These are phyloP conservation scores for Drosophila navojoa DNA, from an alignment of 1,140 invertebrate genomes.

Conservation along the genomic window DNA sequence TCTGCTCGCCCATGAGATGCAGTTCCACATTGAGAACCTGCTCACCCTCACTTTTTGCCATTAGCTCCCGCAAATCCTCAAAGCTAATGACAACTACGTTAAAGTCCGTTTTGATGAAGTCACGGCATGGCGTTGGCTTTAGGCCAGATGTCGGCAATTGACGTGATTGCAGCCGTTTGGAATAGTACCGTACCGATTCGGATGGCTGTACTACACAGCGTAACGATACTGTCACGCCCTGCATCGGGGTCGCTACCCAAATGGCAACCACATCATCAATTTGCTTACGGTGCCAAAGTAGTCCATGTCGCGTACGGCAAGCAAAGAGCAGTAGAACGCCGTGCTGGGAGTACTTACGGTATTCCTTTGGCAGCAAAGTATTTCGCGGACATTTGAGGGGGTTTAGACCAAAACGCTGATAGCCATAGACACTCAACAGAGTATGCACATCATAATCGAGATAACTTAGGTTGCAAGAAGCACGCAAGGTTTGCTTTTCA, in stretches of 20 bases:
- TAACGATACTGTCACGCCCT: slow-evolving; percentile 31
- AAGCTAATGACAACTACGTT: slow-evolving; percentile 55
- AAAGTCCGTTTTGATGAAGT: slow-evolving; percentile 57
- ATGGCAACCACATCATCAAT: slow-evolving; percentile 51
- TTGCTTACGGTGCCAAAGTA: slow-evolving; percentile 48
- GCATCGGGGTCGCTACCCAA: slow-evolving; percentile 53
- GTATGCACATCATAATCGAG: slow-evolving; percentile 42
- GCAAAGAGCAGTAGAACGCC: slow-evolving; percentile 51
- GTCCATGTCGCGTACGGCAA: slow-evolving; percentile 49
- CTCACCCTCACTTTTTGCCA: slow-evolving; percentile 25
- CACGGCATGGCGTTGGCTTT: slow-evolving; percentile 20
- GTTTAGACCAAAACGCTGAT: slow-evolving; percentile 52
- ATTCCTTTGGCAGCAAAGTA: slow-evolving; percentile 42
- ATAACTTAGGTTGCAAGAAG: slow-evolving; percentile 34
- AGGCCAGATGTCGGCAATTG: slow-evolving; percentile 14
- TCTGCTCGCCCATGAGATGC: slow-evolving; percentile 44
- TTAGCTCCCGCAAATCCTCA: slow-evolving; percentile 34
- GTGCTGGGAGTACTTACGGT: slow-evolving; percentile 56
- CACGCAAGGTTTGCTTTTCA: slow-evolving; percentile 7
- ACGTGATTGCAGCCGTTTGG: slow-evolving; percentile 44
- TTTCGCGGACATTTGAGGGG: slow-evolving; percentile 52
- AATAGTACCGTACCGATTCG: slow-evolving; percentile 40
- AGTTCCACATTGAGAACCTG: slow-evolving; percentile 50
- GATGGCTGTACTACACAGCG: slow-evolving; percentile 47
- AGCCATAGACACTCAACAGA: slow-evolving; percentile 53